Conservation (phyloP, 2,888 invertebrate species). For the Polydrusus cervinus region DNA sequence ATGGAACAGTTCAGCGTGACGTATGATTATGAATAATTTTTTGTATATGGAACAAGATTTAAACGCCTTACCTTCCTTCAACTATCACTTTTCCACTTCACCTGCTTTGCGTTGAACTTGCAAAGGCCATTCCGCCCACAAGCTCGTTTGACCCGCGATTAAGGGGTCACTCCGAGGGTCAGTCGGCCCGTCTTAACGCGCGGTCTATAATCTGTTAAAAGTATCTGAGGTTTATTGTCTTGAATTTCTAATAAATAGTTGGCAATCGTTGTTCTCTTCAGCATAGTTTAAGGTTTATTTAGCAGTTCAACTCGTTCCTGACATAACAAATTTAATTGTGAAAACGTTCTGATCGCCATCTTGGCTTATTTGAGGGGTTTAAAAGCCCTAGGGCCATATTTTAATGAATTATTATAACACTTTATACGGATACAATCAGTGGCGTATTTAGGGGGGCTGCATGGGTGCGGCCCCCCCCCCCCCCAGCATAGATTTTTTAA, state of each 20-base stretch:
- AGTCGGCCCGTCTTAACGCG: constrained; percentile 20
- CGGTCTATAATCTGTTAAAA: constrained; percentile 24
- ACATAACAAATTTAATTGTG: no score
- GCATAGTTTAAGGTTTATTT: neutral
- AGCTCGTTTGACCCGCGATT: constrained; percentile 22
- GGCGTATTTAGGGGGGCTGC: no score
- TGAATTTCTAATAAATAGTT: constrained; percentile 22
- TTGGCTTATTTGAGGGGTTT: no score
- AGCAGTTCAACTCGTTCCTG: no score
- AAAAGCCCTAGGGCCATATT: no score
- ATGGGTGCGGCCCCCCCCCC: no score
- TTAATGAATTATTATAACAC: no score
- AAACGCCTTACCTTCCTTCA: neutral
- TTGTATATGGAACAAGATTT: neutral
- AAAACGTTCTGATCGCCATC: no score
- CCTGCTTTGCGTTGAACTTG: constrained; percentile 10
- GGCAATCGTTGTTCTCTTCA: neutral
- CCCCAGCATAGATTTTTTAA: no score
- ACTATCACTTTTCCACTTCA: constrained; percentile 28
- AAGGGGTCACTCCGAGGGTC: constrained; percentile 22
- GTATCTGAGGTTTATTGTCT: constrained; percentile 21
- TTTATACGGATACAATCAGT: no score
- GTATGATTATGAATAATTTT: neutral
- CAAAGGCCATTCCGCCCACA: constrained; percentile 15
- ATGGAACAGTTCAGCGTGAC: no score